phyloP scores from a whole-genome alignment of 2,113 vertebrate species.

The Brachirus orientalis region DNA sequence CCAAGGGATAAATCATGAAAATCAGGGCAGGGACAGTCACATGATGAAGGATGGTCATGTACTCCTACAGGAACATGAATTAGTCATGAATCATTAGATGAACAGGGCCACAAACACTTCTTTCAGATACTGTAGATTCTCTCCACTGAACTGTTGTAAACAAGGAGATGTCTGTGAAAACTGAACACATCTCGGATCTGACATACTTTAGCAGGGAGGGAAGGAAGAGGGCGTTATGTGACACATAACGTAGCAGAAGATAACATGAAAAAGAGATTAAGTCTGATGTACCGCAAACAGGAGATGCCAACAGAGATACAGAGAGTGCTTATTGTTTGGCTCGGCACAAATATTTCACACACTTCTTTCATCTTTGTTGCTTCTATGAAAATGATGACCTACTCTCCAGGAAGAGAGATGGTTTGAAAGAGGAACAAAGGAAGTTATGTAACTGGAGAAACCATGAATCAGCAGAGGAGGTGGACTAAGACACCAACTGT shows the following conservation, averaged over 20 bases:
- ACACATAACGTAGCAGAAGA: neutral
- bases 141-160: conserved; percentile 20
- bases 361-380: too few relatives aligned
- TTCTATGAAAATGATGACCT: too few relatives aligned
- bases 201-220: neutral
- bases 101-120: conserved; percentile 52
- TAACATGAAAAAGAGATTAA: neutral
- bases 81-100: conserved; percentile 62
- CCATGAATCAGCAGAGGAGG: too few relatives aligned
- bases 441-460: too few relatives aligned
- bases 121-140: conserved; percentile 43
- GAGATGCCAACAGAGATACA: neutral
- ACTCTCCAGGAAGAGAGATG: too few relatives aligned
- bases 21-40: conserved; percentile 8
- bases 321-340: neutral
- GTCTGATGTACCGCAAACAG: neutral
- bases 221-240: too few relatives aligned
- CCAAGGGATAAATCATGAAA: conserved; percentile 14
- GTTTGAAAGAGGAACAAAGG: too few relatives aligned
- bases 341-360: neutral
- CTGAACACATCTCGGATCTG: neutral
- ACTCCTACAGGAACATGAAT: conserved; percentile 71
- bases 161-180: conserved; percentile 16
- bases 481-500: too few relatives aligned
- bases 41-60: conserved; percentile 45